Base-by-base conservation (phyloP, 2,797 vertebrate genomes). In the Emys orbicularis region DNA sequence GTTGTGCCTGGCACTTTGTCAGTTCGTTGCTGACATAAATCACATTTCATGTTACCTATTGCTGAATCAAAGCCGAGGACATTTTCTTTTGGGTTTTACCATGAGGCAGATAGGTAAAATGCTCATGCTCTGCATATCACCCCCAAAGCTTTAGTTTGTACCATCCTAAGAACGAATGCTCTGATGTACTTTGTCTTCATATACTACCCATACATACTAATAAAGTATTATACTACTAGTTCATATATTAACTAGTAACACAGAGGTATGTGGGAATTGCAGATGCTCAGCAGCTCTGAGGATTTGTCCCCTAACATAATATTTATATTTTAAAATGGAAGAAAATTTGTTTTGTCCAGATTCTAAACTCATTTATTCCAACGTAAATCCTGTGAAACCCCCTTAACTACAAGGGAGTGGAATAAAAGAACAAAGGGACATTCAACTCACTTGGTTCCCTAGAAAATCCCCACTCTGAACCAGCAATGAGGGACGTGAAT, bases 41-140 rank as follows among this genome's bases (percentile, higher is more conserved):
- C 90, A 10, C 15, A 21, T 87, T 65, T 79, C 19, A 12, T n/a
- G 8, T 79, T 81, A 53, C 34, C 41, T 50, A 12, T 57, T 91
- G 84, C 90, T 41, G 13, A 91, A 91, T 37, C 23, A 79, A 31
- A 10, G 6, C 68, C 49, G 61, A 34, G 4, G 1, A 50, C 2
- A 34, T 6, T 54, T 80, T 80, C n/a, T 68, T 93, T 89, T 11
- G 31, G 52, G 15, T 56, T 85, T 95, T 92, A 23, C 5, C 21
- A 50, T 0, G 31, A 34, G 3, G 4, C 0, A 0, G 49, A 29
- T 56, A 52, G 52, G 34, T 56, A 52, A 77, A 16, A 91, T 50
- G 23, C 37, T 74, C 0, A 0, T 81, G 6, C 68, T 94, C 13
- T 89, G 27, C 47, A 3, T 3, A 1, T 76, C 85, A 25, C 0